Base-by-base conservation (phyloP, 1,140 invertebrate genomes). In the Dufourea novaeangliae region DNA sequence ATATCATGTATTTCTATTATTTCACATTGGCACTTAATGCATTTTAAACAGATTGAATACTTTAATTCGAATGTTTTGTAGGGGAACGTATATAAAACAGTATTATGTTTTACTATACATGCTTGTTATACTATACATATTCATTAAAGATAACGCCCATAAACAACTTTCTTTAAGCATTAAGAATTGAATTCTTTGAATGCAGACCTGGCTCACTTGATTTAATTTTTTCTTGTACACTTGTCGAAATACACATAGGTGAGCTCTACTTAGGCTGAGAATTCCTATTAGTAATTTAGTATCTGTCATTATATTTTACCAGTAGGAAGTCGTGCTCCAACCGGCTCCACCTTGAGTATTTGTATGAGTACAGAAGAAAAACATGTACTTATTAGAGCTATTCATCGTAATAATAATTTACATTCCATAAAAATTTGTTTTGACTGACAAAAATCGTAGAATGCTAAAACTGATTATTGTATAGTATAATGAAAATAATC, bases 361-460 rank as follows among this genome's bases (percentile, higher is more conserved):
- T n/a, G 46, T n/a, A 50, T 50, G 7, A 6, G n/a, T 46, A 8
- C 20, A 50, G 7, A 46, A 37, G 34, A 37, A n/a, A 50, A 73
- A n/a, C n/a, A n/a, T n/a, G n/a, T 27, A 46, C 66, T 66, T 73
- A 71, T 64, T 64, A 44, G n/a, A 37, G 10, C 50, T 70, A 62
- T 62, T 77, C 32, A 63, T 46, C 29, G 46, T 73, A 73, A 63
- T 4, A 39, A 25, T 61, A 62, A 54, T 56, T 78, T 66, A 78
- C 76, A 78, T 78, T 78, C 76, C 76, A 64, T 46, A 34, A 44
- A 64, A 73, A 57, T 78, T 64, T 64, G 22, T 73, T 46, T 25
- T 62, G n/a, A 71, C 54, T 69, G 29, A 70, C 7, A 62, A 37
- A 41, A 25, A 61, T 61, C 50, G 1, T 59, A 59, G 12, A 68